These are phyloP conservation scores for Enteromius unitaeniatus DNA, from an alignment of 2,797 vertebrate genomes.

Conservation along the genomic window DNA sequence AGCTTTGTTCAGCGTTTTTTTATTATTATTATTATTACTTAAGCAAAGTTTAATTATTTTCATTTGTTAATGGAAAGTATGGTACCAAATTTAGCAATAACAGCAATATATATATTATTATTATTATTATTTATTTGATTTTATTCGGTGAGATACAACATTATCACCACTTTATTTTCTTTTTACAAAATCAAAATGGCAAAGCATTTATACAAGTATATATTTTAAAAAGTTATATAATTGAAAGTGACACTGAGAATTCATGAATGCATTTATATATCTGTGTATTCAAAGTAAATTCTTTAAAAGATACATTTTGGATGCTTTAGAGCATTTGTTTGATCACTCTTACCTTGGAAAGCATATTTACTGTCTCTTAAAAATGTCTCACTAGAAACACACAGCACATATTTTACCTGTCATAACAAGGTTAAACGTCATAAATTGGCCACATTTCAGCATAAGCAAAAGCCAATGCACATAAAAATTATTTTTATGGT, in stretches of 20 bases:
- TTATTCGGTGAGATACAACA: not conserved
- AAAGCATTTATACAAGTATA: not conserved
- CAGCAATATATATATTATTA: not conserved
- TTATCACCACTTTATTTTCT: not conserved
- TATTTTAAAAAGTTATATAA: not conserved
- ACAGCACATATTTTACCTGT: conserved; percentile 48
- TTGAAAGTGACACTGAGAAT: not conserved
- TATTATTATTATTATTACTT: not conserved
- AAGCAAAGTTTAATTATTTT: not conserved
- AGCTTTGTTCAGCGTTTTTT: conserved; percentile 5
- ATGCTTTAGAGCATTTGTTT: conserved; percentile 23
- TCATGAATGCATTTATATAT: not conserved
- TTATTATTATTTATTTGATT: not conserved
- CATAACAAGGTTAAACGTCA: conserved; percentile 47
- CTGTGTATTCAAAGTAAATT: not conserved
- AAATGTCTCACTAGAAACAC: conserved; percentile 35
- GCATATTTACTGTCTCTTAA: conserved; percentile 44
- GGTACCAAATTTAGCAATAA: not conserved
- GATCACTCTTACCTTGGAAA: conserved; percentile 33
- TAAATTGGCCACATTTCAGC: conserved; percentile 48
- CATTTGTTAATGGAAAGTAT: not conserved
- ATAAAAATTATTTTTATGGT: conserved; percentile 37
- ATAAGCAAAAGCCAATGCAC: conserved; percentile 44
- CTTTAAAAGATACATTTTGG: not conserved
- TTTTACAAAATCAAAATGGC: not conserved